Evolutionary conservation across 2,113 vertebrate species (phyloP), one percentile per base, ranked within the genome.

Genomic region (Furnarius figulus): DNA sequence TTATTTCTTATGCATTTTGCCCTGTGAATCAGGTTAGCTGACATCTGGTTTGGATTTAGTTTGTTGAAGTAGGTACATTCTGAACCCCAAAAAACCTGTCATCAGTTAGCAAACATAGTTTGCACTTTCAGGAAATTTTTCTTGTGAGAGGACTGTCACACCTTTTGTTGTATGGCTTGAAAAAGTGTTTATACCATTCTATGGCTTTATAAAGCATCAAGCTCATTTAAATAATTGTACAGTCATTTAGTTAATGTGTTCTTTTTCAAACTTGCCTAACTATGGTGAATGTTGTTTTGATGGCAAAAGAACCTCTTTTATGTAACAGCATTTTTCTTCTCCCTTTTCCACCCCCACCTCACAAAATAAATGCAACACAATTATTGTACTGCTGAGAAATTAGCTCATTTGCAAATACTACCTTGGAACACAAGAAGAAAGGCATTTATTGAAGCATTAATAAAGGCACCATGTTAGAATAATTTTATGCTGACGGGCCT

Each of bases 381-480:
- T 98, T 98, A 98, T 98, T 98, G 98, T 98, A 98, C 98, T 98
- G 98, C 90, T 33, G 96, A 98, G 97, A 98, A 98, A 98, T 98
- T 97, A 98, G 98, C 97, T 98, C 98, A 98, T 98, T 98, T 98
- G 97, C 97, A 98, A 98, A 98, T 98, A 97, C 97, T 97, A 98
- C 98, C 97, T 98, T 93, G 77, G 97, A 98, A 98, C 95, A 98
- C 97, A 98, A 97, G 97, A 98, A 98, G 97, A 98, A 98, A 98
- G 98, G 96, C 98, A 98, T 98, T 98, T 98, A 98, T 98, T 98
- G 98, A 98, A 98, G 98, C 97, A 98, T 96, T 98, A 98, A 98
- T 98, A 98, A 98, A 98, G 97, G 97, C 97, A 98, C 97, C 92
- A 94, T 97, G 97, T 98, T 98, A 98, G 98, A 98, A 98, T 98